A percentile compares a stretch with the other conserved stretches of the same genome.
phyloP scores from a whole-genome alignment of 2,888 invertebrate genomes.

The Sussaba pulchella region DNA sequence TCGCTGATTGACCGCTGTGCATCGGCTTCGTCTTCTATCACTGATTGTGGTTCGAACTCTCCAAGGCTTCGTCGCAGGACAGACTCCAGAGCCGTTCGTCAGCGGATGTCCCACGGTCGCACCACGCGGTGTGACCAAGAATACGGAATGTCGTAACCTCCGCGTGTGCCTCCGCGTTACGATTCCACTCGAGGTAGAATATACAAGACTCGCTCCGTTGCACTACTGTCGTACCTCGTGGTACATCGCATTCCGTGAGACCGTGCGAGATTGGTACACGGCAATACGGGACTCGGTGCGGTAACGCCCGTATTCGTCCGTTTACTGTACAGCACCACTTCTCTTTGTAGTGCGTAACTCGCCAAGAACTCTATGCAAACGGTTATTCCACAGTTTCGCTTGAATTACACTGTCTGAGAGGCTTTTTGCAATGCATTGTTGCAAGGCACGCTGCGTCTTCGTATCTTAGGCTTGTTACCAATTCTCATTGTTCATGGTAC shows the following conservation, averaged over 20 bases:
- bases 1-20: constrained; percentile 65
- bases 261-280: constrained; percentile 21
- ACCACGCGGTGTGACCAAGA: constrained; percentile 61
- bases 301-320: background rate
- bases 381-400: constrained; percentile 15
- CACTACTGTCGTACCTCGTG: background rate
- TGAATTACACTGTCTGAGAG: background rate
- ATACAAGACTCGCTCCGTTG: constrained; percentile 17
- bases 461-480: background rate
- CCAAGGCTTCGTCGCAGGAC: background rate
- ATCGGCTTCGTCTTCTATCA: constrained; percentile 30
- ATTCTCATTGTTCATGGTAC: background rate
- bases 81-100: constrained; percentile 59
- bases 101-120: constrained; percentile 67
- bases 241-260: constrained; percentile 2
- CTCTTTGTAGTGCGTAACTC: constrained; percentile 27
- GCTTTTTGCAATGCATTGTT: constrained; percentile 11
- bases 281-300: constrained; percentile 34
- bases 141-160: constrained; percentile 62
- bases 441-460: background rate
- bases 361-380: constrained; percentile 2
- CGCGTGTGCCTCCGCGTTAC: constrained; percentile 39
- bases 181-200: constrained; percentile 50
- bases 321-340: background rate
- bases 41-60: constrained; percentile 3